These are phyloP conservation scores for Petrocephalus sullivani DNA, from an alignment of 2,797 vertebrate species.

Conservation along the genomic window DNA sequence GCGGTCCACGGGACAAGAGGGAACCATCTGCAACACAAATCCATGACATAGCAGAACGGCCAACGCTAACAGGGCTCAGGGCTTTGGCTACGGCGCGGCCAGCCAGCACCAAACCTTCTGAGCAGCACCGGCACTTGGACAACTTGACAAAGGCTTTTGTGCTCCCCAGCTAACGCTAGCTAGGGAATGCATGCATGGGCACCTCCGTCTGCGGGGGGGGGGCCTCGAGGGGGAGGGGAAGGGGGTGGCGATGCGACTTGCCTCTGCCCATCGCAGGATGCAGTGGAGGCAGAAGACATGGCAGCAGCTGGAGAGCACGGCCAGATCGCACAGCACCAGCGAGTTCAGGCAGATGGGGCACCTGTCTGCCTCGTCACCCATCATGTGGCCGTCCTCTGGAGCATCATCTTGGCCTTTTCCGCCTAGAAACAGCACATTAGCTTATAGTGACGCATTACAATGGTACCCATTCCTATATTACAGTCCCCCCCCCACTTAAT, in stretches of 20 bases:
- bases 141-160: background rate
- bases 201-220: no score
- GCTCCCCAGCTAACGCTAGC: background rate
- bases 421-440: constrained; percentile 40
- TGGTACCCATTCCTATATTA: background rate
- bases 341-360: constrained; percentile 90
- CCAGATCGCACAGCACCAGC: constrained; percentile 70
- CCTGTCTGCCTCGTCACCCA: constrained; percentile 55
- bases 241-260: constrained; percentile 46
- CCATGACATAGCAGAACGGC: background rate
- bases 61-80: background rate
- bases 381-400: constrained; percentile 37
- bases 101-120: background rate
- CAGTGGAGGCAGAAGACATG: constrained; percentile 89
- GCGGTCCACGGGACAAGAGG: constrained; percentile 89
- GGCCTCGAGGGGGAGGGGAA: background rate
- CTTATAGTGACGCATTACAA: background rate
- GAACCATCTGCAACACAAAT: constrained; percentile 66
- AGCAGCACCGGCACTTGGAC: background rate
- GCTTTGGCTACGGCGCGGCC: background rate
- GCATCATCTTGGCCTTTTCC: constrained; percentile 56
- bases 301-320: constrained; percentile 83
- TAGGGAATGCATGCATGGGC: background rate
- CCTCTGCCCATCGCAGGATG: constrained; percentile 94
- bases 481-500: background rate